Conservation (phyloP, 2,888 invertebrate species). For the Patella depressa region DNA sequence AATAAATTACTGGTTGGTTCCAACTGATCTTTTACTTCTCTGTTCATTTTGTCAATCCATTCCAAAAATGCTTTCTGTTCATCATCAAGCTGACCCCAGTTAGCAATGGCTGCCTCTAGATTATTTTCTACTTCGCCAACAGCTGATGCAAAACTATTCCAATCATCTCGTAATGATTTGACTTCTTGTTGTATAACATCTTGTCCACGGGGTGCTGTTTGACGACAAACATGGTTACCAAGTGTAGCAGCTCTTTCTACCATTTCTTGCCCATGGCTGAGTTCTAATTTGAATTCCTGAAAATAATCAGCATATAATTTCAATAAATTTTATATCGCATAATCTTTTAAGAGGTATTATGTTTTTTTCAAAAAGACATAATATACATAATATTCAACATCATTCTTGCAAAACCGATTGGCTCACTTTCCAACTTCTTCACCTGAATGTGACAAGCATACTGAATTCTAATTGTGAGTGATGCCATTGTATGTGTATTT, state of each 20-base stretch:
- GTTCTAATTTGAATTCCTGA: slow-evolving; percentile 77
- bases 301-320: too few relatives aligned
- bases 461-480: too few relatives aligned
- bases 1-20: slow-evolving; percentile 53
- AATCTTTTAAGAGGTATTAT: too few relatives aligned
- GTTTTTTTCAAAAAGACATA: too few relatives aligned
- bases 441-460: too few relatives aligned
- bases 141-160: slow-evolving; percentile 67
- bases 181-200: slow-evolving; percentile 63
- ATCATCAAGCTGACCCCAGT: slow-evolving; percentile 91
- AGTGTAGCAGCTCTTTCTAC: slow-evolving; percentile 80
- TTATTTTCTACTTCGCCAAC: slow-evolving; percentile 80
- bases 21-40: slow-evolving; percentile 47
- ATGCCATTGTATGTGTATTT: too few relatives aligned
- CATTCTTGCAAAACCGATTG: too few relatives aligned
- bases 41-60: slow-evolving; percentile 77
- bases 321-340: too few relatives aligned
- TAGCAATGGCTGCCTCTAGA: slow-evolving; percentile 90
- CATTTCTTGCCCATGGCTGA: slow-evolving; percentile 72
- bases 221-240: slow-evolving; percentile 73
- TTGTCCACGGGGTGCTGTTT: slow-evolving; percentile 75
- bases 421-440: too few relatives aligned
- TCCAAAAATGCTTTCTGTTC: slow-evolving; percentile 86
- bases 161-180: slow-evolving; percentile 61
- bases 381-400: too few relatives aligned